phyloP scores from a whole-genome alignment of 2,888 invertebrate species.

The Julus scanicus region DNA sequence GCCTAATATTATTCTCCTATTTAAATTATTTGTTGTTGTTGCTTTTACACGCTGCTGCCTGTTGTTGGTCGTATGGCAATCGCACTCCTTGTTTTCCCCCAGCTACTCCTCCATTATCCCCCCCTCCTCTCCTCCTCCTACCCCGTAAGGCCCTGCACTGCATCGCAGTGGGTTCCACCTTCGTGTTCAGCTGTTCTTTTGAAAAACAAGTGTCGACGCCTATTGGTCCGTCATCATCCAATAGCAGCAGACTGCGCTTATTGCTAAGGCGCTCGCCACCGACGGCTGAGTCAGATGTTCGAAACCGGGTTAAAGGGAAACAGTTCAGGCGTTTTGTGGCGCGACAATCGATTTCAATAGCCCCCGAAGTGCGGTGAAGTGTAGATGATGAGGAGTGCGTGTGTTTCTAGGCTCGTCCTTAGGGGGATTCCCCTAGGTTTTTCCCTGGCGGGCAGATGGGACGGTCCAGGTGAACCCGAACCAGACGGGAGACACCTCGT shows the following conservation, averaged over 20 bases:
- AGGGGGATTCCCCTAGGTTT: slow-evolving; percentile 7
- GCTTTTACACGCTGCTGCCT: slow-evolving; percentile 20
- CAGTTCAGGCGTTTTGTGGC: background rate
- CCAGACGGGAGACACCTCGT: background rate
- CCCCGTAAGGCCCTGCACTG: background rate
- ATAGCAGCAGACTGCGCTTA: background rate
- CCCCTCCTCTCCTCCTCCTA: background rate
- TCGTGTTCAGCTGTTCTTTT: slow-evolving; percentile 18
- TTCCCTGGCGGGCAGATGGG: no score
- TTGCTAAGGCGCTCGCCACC: background rate
- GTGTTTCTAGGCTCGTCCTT: background rate
- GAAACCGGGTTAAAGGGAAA: slow-evolving; percentile 33
- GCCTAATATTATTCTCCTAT: slow-evolving; percentile 10
- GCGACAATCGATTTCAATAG: background rate
- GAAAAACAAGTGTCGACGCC: slow-evolving; percentile 23
- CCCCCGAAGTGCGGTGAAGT: background rate
- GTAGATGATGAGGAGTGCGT: no score
- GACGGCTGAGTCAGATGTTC: background rate
- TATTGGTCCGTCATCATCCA: background rate
- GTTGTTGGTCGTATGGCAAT: no score
- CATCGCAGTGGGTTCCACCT: slow-evolving; percentile 21
- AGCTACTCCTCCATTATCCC: background rate
- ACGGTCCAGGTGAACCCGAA: no score
- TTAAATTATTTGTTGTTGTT: slow-evolving; percentile 31
- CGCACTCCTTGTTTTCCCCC: background rate